phyloP scores from a whole-genome alignment of 2,888 invertebrate species.

The Zygaena filipendulae region DNA sequence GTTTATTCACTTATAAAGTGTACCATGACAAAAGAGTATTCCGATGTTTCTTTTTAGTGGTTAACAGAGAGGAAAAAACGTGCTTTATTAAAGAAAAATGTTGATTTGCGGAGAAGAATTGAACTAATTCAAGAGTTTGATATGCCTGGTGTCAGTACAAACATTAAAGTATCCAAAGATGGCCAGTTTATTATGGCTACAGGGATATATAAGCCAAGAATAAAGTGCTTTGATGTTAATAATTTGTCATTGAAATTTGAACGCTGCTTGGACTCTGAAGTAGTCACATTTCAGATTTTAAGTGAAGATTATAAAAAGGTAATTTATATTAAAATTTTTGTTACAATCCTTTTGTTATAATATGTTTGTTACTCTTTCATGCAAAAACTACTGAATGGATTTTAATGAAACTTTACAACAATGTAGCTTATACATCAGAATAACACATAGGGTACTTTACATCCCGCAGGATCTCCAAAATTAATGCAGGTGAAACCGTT shows the following conservation, averaged over 20 bases:
- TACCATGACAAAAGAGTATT: slow-evolving; percentile 4
- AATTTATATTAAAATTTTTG: too few relatives aligned
- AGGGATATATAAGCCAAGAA: slow-evolving; percentile 95
- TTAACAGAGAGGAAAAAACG: slow-evolving; percentile 85
- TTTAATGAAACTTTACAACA: too few relatives aligned
- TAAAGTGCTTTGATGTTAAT: slow-evolving; percentile 96
- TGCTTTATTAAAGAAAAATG: slow-evolving; percentile 86
- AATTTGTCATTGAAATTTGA: slow-evolving; percentile 98
- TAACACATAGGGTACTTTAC: too few relatives aligned
- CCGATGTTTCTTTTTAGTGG: slow-evolving; percentile 75
- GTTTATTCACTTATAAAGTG: neutral
- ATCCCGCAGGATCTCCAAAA: too few relatives aligned
- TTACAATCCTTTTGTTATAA: neutral
- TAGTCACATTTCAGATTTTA: slow-evolving; percentile 90
- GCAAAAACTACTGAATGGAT: too few relatives aligned
- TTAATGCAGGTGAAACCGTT: too few relatives aligned
- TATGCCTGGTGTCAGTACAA: slow-evolving; percentile 95
- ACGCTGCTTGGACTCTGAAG: slow-evolving; percentile 96
- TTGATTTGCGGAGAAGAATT: slow-evolving; percentile 89
- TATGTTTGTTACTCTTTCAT: too few relatives aligned
- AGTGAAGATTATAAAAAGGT: slow-evolving; percentile 98
- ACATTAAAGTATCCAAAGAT: slow-evolving; percentile 87
- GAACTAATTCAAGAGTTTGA: slow-evolving; percentile 99
- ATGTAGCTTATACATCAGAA: too few relatives aligned
- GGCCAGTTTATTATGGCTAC: slow-evolving; percentile 92